Evolutionary conservation across 2,113 vertebrate species (phyloP).

Genomic region (Elgaria multicarinata): DNA sequence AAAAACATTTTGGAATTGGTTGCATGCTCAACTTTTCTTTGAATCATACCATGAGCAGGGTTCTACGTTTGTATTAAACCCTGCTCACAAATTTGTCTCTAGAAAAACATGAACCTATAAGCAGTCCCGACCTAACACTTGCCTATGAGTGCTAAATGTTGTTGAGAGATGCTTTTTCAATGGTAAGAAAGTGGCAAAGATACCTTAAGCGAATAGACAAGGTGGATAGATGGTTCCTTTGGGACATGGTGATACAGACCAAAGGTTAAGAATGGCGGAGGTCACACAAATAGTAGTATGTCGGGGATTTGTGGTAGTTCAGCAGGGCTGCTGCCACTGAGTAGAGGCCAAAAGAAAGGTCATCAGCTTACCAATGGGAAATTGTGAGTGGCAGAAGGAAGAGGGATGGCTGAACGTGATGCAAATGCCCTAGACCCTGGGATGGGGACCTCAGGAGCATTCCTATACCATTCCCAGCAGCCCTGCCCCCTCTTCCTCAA

Average conservation of each 20-base stretch:
- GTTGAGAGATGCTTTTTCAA: neutral
- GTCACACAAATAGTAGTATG: too few species aligned
- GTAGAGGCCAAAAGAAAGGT: too few species aligned
- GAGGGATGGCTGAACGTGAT: neutral
- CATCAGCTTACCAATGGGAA: neutral
- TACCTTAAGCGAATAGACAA: constrained; percentile 18
- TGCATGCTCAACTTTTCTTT: too few species aligned
- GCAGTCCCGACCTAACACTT: too few species aligned
- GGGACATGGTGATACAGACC: neutral
- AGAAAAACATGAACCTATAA: too few species aligned
- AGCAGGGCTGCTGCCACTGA: too few species aligned
- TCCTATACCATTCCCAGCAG: too few species aligned
- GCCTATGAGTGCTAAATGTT: neutral
- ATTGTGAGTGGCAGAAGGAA: neutral
- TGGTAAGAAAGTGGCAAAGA: neutral
- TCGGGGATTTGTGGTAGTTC: too few species aligned
- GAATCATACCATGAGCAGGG: neutral
- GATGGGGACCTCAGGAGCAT: too few species aligned
- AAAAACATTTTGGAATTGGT: too few species aligned
- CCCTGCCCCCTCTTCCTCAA: too few species aligned
- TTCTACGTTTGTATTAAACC: neutral
- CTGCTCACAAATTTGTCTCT: neutral
- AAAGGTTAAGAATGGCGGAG: neutral
- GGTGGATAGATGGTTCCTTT: neutral
- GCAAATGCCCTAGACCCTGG: neutral